Base-by-base conservation (phyloP, 2,113 vertebrate species). In the Xiphophorus couchianus region DNA sequence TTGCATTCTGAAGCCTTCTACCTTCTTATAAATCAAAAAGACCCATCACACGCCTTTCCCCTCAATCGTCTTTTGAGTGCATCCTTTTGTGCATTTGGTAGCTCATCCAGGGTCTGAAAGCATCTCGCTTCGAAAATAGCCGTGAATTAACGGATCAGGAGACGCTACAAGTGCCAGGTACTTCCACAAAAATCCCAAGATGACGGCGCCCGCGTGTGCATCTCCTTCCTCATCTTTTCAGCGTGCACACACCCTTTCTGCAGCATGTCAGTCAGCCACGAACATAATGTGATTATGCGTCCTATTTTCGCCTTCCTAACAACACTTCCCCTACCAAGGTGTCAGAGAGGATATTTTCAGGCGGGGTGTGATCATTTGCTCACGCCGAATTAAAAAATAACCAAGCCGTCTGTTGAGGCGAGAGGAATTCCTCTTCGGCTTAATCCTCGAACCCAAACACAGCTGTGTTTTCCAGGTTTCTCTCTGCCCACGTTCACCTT, bases 281-380 rank as follows among this genome's bases (percentile, higher is more conserved):
- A 89, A 90, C 84, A 81, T 89, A 86, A 92, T 85, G 88, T 86
- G 86, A 91, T 90, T 88, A 84, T 77, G 73, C 29, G 48, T 91
- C 82, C 88, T 85, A 89, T 91, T 92, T 88, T 84, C 29, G 12
- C 87, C 75, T 87, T 64, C 68, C 74, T 65, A 90, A 86, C 89
- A 87, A 91, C 88, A 89, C 90, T 88, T 86, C 58, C 82, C 88
- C 89, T 88, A 78, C 75, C 70, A 33, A 87, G 79, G 86, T 90
- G 90, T 88, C 89, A 78, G 66, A 63, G 71, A 80, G 54, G 88
- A 91, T 91, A 90, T 92, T 87, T 58, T 92, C 87, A 77, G 81
- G 73, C 65, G 58, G 73, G 83, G 84, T 86, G 87, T 84, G 91
- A 93, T 89, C 72, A 60, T 76, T 78, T 66, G 25, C 51, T 58